These are phyloP conservation scores for Plagodis dolabraria DNA, from an alignment of 2,888 invertebrate genomes.

Conservation along the genomic window DNA sequence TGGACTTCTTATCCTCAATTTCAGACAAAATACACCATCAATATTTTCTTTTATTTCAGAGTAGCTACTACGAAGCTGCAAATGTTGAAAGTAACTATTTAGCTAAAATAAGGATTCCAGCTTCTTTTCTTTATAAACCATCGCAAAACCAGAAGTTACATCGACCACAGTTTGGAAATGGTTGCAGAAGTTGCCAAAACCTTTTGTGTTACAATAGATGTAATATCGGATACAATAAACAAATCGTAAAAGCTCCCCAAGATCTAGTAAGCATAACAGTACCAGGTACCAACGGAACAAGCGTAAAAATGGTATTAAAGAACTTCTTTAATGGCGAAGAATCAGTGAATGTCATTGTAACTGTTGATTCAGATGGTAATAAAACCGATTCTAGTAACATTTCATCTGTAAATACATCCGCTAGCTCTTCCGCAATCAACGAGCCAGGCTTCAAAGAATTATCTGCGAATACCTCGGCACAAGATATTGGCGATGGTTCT, in stretches of 20 bases:
- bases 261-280: constrained; percentile 34
- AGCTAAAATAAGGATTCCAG: constrained; percentile 18
- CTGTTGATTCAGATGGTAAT: constrained; percentile 9
- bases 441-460: constrained; percentile 8
- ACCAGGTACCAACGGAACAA: constrained; percentile 35
- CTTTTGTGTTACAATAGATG: constrained; percentile 8
- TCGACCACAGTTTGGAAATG: constrained; percentile 17
- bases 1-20: too few species aligned
- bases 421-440: constrained; percentile 12
- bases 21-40: too few species aligned
- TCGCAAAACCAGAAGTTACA: background rate
- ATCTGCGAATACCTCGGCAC: constrained; percentile 14
- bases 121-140: constrained; percentile 3
- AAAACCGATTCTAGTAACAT: background rate
- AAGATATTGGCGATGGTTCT: constrained; percentile 5
- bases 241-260: constrained; percentile 16
- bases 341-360: constrained; percentile 22
- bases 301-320: constrained; percentile 40
- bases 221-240: constrained; percentile 21
- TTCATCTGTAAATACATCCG: constrained; percentile 8
- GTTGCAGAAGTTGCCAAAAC: constrained; percentile 23
- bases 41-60: constrained; percentile 25
- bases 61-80: constrained; percentile 2
- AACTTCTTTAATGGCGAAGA: constrained; percentile 15
- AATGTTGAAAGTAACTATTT: constrained; percentile 6